phyloP scores from a whole-genome alignment of 2,113 vertebrate genomes.

The Benitochromis conjunctus region DNA sequence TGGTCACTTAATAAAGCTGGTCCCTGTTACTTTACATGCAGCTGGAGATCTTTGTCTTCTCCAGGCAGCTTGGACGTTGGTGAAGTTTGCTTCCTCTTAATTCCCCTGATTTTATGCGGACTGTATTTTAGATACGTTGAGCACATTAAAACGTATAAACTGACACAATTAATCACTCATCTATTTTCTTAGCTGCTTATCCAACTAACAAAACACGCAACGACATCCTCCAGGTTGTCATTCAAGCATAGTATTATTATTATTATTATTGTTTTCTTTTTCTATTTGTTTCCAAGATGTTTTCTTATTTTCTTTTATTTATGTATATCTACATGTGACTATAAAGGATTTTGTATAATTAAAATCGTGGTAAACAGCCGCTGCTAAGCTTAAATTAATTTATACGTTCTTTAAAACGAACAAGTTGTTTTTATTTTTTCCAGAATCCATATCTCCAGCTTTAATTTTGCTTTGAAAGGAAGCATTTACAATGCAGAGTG shows the following conservation, averaged over 20 bases:
- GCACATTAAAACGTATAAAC: not conserved
- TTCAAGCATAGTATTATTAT: not conserved
- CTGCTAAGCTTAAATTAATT: not conserved
- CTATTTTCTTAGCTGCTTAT: not conserved
- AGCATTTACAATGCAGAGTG: constrained; percentile 1
- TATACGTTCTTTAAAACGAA: not conserved
- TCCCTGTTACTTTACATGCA: not conserved
- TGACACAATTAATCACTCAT: too few relatives aligned
- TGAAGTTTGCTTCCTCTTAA: not conserved
- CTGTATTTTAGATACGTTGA: not conserved
- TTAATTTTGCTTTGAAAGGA: constrained; percentile 9
- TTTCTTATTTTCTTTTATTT: not conserved
- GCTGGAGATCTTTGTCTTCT: not conserved
- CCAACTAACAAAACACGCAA: not conserved
- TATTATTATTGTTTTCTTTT: not conserved
- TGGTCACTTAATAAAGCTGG: not conserved
- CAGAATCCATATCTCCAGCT: not conserved
- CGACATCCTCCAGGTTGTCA: not conserved
- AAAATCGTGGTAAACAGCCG: not conserved
- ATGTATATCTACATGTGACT: not conserved
- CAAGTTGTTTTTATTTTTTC: not conserved
- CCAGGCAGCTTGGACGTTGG: not conserved
- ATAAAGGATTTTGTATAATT: not conserved
- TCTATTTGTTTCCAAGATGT: not conserved
- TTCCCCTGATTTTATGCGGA: not conserved